Conservation (phyloP, 2,113 vertebrate species). For the Pelvicachromis taeniatus region DNA sequence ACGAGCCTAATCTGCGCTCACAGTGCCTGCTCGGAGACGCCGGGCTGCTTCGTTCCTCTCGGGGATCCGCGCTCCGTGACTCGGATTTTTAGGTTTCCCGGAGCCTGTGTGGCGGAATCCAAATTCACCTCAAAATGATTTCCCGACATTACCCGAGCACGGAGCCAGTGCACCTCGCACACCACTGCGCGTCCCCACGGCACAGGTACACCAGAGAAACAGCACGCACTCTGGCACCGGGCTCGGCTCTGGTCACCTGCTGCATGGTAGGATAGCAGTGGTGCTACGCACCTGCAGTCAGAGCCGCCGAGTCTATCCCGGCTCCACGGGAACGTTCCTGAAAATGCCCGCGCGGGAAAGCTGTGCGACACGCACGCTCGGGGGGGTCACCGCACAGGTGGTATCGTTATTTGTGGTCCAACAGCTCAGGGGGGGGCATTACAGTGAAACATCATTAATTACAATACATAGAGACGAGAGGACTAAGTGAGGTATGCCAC, state of each 20-base stretch:
- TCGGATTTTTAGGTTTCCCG: neutral
- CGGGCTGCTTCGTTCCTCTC: neutral
- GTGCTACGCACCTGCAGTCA: slow-evolving; percentile 27
- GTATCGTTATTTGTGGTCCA: neutral
- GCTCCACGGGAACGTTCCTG: slow-evolving; percentile 4
- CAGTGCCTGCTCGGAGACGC: neutral
- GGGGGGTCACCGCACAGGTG: neutral
- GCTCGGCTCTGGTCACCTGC: slow-evolving; percentile 54
- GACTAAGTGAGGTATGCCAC: neutral
- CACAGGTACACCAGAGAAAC: neutral
- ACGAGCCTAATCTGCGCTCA: neutral
- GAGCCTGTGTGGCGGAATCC: neutral
- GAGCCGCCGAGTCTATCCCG: neutral
- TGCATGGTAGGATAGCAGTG: slow-evolving; percentile 28
- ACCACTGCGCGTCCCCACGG: neutral
- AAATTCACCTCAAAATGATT: neutral
- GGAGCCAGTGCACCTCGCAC: neutral
- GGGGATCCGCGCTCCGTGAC: neutral
- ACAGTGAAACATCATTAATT: neutral
- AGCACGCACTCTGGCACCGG: slow-evolving; percentile 7
- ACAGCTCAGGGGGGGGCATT: neutral
- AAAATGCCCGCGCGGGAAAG: slow-evolving; percentile 5
- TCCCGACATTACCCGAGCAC: neutral
- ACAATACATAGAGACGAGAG: neutral
- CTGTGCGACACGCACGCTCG: neutral